Percentiles rank a stretch among this genome's conserved stretches.
These are phyloP conservation scores for Pangasius mekongensis DNA, from an alignment of 2,797 vertebrate genomes.

Conservation along the genomic window DNA sequence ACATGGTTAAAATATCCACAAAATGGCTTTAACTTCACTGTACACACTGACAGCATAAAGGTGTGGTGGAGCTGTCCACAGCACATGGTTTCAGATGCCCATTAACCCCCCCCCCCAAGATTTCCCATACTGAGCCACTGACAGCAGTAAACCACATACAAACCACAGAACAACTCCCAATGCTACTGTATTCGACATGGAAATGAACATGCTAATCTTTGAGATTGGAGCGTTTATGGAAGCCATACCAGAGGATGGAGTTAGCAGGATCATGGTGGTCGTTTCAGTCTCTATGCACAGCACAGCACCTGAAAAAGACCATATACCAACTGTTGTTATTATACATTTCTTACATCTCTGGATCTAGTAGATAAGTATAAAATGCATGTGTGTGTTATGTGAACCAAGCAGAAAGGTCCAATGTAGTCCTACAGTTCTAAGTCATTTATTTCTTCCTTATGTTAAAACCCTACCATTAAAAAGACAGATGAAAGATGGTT, in stretches of 20 bases:
- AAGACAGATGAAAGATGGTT: not conserved
- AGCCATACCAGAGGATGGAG: slow-evolving; percentile 74
- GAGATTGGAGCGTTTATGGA: not conserved
- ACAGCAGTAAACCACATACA: slow-evolving; percentile 2
- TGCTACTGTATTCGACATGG: slow-evolving; percentile 40
- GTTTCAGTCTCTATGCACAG: slow-evolving; percentile 54
- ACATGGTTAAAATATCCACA: not conserved
- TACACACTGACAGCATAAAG: not conserved
- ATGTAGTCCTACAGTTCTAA: not conserved
- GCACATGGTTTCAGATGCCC: slow-evolving; percentile 8
- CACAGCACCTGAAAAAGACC: slow-evolving; percentile 65
- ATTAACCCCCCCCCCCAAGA: not conserved
- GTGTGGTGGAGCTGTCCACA: slow-evolving; percentile 6
- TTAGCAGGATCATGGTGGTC: slow-evolving; percentile 77
- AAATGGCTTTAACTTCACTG: slow-evolving; percentile 19
- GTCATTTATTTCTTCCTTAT: not conserved
- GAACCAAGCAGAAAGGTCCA: not conserved
- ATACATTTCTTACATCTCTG: not conserved
- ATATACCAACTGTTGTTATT: not conserved
- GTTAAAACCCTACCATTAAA: not conserved
- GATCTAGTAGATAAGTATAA: not conserved
- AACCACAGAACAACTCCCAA: not conserved
- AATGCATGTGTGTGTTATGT: not conserved
- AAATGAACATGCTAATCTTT: not conserved
- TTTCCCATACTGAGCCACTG: not conserved